A percentile compares a stretch with the other conserved stretches of the same genome.
phyloP scores from a whole-genome alignment of 2,888 invertebrate species.

The Dichetophora obliterata region DNA sequence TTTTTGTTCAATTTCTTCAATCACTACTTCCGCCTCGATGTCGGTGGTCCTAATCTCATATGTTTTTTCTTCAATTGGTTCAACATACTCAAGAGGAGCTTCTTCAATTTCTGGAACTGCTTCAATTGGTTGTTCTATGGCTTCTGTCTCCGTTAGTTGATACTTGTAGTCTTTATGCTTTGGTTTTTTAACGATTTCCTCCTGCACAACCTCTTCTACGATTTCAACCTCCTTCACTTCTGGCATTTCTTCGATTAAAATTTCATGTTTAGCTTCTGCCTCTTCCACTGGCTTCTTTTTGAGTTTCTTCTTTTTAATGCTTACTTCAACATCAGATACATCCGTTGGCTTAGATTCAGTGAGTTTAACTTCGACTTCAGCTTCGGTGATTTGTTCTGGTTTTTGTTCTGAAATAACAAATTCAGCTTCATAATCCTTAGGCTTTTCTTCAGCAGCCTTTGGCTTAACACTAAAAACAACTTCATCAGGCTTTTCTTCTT shows the following conservation, averaged over 20 bases:
- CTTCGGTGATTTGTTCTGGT: conserved; percentile 58
- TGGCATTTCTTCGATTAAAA: conserved; percentile 51
- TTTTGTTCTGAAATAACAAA: conserved; percentile 68
- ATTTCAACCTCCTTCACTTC: conserved; percentile 50
- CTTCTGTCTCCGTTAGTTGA: conserved; percentile 56
- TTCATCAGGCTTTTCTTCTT: conserved; percentile 59
- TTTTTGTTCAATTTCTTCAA: conserved; percentile 57
- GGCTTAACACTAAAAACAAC: conserved; percentile 58
- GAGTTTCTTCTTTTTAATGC: conserved; percentile 62
- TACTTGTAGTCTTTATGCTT: conserved; percentile 52
- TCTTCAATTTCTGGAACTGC: conserved; percentile 51
- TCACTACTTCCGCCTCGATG: conserved; percentile 58
- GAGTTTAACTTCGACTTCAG: conserved; percentile 67
- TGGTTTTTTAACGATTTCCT: conserved; percentile 57
- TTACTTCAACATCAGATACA: conserved; percentile 50
- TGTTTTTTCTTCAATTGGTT: conserved; percentile 62
- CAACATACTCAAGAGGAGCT: conserved; percentile 61
- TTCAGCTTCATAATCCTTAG: conserved; percentile 62
- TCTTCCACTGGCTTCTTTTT: conserved; percentile 58
- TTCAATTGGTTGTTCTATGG: conserved; percentile 59
- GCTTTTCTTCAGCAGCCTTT: conserved; percentile 66
- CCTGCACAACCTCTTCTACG: conserved; percentile 49
- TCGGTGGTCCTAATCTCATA: conserved; percentile 62
- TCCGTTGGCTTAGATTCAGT: conserved; percentile 52
- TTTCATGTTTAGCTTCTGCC: conserved; percentile 62